Base-by-base conservation (phyloP, 2,888 invertebrate species). In the Scaptomyza caliginosa region DNA sequence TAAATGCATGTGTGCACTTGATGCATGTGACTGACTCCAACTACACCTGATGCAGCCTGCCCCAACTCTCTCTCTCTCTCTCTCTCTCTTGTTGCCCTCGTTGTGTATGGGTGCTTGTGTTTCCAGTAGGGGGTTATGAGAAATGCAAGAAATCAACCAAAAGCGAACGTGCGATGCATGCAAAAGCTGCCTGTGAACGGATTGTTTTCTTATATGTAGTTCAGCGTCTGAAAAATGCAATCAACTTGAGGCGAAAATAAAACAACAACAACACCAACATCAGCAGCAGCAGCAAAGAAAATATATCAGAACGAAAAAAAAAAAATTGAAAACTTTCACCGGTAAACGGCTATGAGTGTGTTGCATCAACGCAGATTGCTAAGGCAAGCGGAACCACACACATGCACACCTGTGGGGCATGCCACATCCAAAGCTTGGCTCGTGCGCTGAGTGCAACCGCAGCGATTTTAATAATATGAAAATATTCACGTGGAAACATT, bases 131-230 rank as follows among this genome's bases (percentile, higher is more conserved):
- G 58, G 64, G 60, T 73, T 83, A 88, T 81, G 88, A 88, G 81
- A 81, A 81, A 81, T 81, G 88, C 80, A 86, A 80, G 81, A 81
- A 81, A 86, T 88, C 81, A 88, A 86, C 88, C 88, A 81, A 81
- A 81, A 81, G 80, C 72, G 73, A 83, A 81, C 81, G 81, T 81
- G 81, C 80, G 81, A 88, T 83, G 81, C 81, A 81, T 88, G 73
- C 81, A 72, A 86, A 86, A 79, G 80, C 58, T 69, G 56, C 63
- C 83, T 19, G 57, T 43, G 55, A 67, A 65, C 63, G 88, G 88
- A 88, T 81, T 81, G 88, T 88, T 86, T 81, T 86, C 80, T 79
- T 81, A 75, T 83, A 58, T 62, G 51, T 57, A 48, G 50, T 56
- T 55, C 42, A 60, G 55, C 63, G 58, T 55, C 77, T 83, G 88